Evolutionary conservation across 2,113 vertebrate species (phyloP), one percentile per base, ranked within the genome.

Genomic region (Coreoperca whiteheadi): DNA sequence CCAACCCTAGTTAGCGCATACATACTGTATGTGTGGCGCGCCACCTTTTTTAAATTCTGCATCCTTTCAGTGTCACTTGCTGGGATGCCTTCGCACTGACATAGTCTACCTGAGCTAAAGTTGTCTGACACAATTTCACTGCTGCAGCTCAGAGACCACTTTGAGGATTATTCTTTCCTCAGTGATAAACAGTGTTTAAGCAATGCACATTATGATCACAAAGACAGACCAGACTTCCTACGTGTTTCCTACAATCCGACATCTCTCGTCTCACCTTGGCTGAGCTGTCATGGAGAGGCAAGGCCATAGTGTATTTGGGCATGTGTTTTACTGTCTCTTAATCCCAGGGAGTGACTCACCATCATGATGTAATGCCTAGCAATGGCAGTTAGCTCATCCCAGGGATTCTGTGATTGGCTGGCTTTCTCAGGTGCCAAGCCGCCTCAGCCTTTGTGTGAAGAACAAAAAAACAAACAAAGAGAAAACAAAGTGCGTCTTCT

Each of bases 331-430:
- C 81, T 60, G 82, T 76, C 77, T 84, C 85, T 59, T 64, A 80
- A 78, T 83, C 90, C 88, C 76, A 83, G 74, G 53, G 71, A 91
- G 82, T 90, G 94, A 94, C 92, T 96, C 90, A 86, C 91, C 90
- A 53, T 84, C 67, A 48, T 94, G 95, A 93, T 95, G 95, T 94
- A 91, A 92, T 92, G 92, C 72, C 1, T 69, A 91, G 93, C 86
- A 95, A 93, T 81, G 59, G 81, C 71, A 67, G 37, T 88, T 86
- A 83, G 79, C 88, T 94, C 91, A 91, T 92, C 88, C 81, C 32
- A 21, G 80, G 72, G 37, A 43, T 73, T 46, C 82, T 56, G 75
- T 64, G 74, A 94, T 93, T 92, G 88, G 90, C 76, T 75, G 60
- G 28, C 53, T 46, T 81, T 81, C 74, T 80, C 84, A 89, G 90